A percentile compares a stretch with the other conserved stretches of the same genome.
Conservation (phyloP, 2,888 invertebrate species). For the Protula sp. region DNA sequence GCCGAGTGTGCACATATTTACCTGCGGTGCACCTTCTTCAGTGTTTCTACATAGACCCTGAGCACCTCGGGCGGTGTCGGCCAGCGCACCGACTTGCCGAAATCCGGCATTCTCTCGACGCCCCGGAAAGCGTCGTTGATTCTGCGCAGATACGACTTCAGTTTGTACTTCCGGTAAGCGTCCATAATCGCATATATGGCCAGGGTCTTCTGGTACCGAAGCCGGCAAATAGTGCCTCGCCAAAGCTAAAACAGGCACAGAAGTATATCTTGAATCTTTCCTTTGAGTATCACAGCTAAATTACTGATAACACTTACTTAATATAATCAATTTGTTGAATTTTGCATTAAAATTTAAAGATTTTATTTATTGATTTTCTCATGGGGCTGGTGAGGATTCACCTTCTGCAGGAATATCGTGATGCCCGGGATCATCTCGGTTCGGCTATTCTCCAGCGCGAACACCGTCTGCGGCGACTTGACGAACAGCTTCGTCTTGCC, state of each 20-base stretch:
- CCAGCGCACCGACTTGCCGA: slow-evolving; percentile 76
- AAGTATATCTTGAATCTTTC: neutral
- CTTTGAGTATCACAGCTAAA: too few relatives aligned
- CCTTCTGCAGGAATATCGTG: slow-evolving; percentile 88
- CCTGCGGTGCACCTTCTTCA: slow-evolving; percentile 47
- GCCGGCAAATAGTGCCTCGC: slow-evolving; percentile 75
- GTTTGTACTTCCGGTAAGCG: slow-evolving; percentile 74
- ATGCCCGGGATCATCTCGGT: slow-evolving; percentile 85
- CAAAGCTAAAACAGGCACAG: slow-evolving; percentile 58
- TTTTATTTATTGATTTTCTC: too few relatives aligned
- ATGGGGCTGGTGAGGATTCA: too few relatives aligned
- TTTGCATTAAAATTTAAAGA: too few relatives aligned
- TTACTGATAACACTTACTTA: too few relatives aligned
- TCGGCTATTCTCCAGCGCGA: slow-evolving; percentile 79
- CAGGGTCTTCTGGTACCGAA: slow-evolving; percentile 75
- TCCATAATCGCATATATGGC: slow-evolving; percentile 78
- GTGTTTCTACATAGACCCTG: slow-evolving; percentile 58
- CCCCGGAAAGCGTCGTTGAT: slow-evolving; percentile 10
- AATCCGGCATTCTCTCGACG: slow-evolving; percentile 57
- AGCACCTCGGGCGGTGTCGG: slow-evolving; percentile 71
- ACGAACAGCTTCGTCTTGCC: slow-evolving; percentile 96
- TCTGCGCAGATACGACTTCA: slow-evolving; percentile 63
- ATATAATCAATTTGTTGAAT: too few relatives aligned
- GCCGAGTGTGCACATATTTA: too few relatives aligned
- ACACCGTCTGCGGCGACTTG: slow-evolving; percentile 83